Conservation (phyloP, 1,140 invertebrate genomes). For the Brachionus paranguensis region DNA sequence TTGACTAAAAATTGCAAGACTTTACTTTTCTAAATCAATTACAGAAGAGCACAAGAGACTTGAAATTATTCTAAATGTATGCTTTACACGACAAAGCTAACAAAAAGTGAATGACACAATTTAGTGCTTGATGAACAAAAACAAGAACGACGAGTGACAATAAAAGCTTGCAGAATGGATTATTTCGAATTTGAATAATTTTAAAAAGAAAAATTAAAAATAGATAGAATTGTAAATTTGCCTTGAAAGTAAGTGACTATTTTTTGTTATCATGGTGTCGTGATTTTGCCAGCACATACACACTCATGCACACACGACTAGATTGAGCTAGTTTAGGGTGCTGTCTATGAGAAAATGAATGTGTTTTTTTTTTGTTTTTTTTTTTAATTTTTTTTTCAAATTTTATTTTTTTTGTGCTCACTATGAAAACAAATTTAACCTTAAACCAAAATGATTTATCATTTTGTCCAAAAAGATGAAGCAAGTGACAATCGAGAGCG, state of each 20-base stretch:
- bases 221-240: background rate
- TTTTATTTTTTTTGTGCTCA: background rate
- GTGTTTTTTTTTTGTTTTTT: background rate
- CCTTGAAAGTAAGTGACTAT: constrained; percentile 12
- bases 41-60: background rate
- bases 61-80: background rate
- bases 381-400: constrained; percentile 5
- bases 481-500: constrained; percentile 1
- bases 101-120: constrained; percentile 30
- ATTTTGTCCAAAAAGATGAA: constrained; percentile 13
- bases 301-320: background rate
- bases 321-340: background rate
- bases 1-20: constrained; percentile 24
- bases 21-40: constrained; percentile 35
- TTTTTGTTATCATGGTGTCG: background rate
- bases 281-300: background rate
- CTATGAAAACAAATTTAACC: constrained; percentile 24
- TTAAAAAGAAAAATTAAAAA: constrained; percentile 10
- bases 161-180: constrained; percentile 22
- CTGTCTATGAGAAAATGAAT: constrained; percentile 16
- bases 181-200: background rate
- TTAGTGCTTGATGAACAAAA: constrained; percentile 15
- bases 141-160: constrained; percentile 1
- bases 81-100: constrained; percentile 5
- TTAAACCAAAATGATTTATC: constrained; percentile 27